Conservation (phyloP, 2,113 vertebrate species). For the Oplegnathus fasciatus region DNA sequence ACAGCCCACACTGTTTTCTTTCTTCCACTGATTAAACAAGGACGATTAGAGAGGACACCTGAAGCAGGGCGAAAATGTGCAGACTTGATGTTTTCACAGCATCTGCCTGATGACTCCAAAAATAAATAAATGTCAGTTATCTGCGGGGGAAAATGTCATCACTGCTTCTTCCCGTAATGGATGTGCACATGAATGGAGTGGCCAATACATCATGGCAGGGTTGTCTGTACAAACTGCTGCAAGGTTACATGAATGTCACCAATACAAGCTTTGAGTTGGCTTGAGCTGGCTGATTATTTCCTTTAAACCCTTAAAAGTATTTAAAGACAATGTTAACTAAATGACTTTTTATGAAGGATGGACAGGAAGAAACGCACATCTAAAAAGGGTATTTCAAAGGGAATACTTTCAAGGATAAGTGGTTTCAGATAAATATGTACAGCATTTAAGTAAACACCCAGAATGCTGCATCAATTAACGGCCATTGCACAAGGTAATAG, state of each 20-base stretch:
- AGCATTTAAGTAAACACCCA: conserved; percentile 17
- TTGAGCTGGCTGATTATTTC: background rate
- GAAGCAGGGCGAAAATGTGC: conserved; percentile 48
- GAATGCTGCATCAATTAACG: background rate
- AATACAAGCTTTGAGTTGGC: background rate
- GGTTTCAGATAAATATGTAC: conserved; percentile 5
- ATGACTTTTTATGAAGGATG: background rate
- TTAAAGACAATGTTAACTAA: background rate
- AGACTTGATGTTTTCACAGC: conserved; percentile 48
- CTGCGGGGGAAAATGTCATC: conserved; percentile 60
- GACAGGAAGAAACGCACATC: background rate
- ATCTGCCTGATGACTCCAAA: conserved; percentile 65
- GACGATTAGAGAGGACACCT: conserved; percentile 72
- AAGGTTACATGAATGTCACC: conserved; percentile 40
- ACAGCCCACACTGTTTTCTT: conserved; percentile 25
- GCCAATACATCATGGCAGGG: conserved; percentile 20
- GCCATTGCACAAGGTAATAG: conserved; percentile 13
- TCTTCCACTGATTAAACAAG: conserved; percentile 62
- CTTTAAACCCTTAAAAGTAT: background rate
- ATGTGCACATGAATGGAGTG: conserved; percentile 31
- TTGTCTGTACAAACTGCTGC: conserved; percentile 17
- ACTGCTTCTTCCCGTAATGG: conserved; percentile 21
- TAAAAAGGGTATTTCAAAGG: background rate
- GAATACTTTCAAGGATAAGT: background rate
- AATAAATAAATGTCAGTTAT: conserved; percentile 75